These are phyloP conservation scores for Cyclophora punctaria DNA, from an alignment of 2,888 invertebrate species.

Conservation along the genomic window DNA sequence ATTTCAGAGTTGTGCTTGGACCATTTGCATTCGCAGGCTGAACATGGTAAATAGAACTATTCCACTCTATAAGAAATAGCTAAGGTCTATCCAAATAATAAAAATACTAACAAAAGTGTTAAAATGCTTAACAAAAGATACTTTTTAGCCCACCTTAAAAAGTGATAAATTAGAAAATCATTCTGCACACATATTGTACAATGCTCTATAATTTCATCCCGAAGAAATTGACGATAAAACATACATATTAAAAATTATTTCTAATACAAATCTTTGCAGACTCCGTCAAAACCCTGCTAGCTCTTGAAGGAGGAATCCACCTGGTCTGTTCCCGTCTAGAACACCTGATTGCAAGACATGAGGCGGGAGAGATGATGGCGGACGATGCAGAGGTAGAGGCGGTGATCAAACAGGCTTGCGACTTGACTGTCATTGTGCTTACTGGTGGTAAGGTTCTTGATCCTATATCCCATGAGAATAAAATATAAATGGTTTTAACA, in stretches of 20 bases:
- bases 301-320: slow-evolving; percentile 56
- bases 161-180: too few relatives aligned
- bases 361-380: slow-evolving; percentile 58
- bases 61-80: neutral
- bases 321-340: slow-evolving; percentile 84
- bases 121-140: too few relatives aligned
- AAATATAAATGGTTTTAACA: too few relatives aligned
- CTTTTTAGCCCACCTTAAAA: too few relatives aligned
- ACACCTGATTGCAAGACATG: slow-evolving; percentile 44
- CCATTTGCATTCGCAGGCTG: slow-evolving; percentile 83
- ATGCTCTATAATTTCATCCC: too few relatives aligned
- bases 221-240: too few relatives aligned
- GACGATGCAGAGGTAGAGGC: slow-evolving; percentile 59
- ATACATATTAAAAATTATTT: too few relatives aligned
- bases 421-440: slow-evolving; percentile 87
- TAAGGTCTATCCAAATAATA: too few relatives aligned
- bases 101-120: too few relatives aligned
- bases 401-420: slow-evolving; percentile 88
- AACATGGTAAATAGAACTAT: slow-evolving; percentile 75
- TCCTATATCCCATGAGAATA: neutral
- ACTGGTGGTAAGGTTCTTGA: slow-evolving; percentile 80
- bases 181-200: neutral
- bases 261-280: slow-evolving; percentile 62
- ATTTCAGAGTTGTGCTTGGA: slow-evolving; percentile 85
- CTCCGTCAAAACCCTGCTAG: slow-evolving; percentile 83